Evolutionary conservation across 2,113 vertebrate species (phyloP), one percentile per base, ranked within the genome.

Genomic region (Chionodraco myersi): DNA sequence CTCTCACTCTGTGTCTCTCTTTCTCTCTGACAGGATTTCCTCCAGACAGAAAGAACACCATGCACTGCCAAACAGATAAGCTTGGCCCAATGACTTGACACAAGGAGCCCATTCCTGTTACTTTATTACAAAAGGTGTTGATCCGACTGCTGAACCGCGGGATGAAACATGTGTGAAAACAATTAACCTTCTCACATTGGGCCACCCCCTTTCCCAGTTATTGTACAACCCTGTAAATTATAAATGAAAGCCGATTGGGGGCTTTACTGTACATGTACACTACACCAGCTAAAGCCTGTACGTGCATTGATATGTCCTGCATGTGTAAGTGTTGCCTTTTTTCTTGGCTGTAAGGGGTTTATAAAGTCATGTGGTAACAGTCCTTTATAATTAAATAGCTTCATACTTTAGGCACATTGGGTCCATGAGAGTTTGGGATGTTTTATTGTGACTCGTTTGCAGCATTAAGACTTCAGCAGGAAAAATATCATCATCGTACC

Each of bases 41-140:
- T 93, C 80, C 88, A 94, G 92, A 95, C 93, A 93, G 91, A 93
- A 93, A 92, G 90, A 92, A 85, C 84, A 77, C 57, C 71, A 30
- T 64, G 80, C 53, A n/a, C 66, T 71, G 90, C 82, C 86, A 90
- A 84, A 88, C 69, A 88, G 90, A 94, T 92, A 91, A 93, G 91
- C 82, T 63, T 13, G 23, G 85, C 61, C 79, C 74, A 58, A 4
- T 73, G 88, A 72, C 69, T 84, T 69, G 77, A 81, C 30, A 85
- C 73, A 76, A 61, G 60, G 48, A 86, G 75, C 65, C 85, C 91
- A 92, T 91, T 93, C 93, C 89, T 91, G 89, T 90, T 91, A 61
- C 62, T 77, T 75, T 66, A 74, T 82, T 76, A 92, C 86, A 92
- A 93, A 91, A 87, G 72, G 86, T 86, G 92, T 90, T 89, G 91